phyloP scores from a whole-genome alignment of 2,797 vertebrate species.

The Sebastes itinus region DNA sequence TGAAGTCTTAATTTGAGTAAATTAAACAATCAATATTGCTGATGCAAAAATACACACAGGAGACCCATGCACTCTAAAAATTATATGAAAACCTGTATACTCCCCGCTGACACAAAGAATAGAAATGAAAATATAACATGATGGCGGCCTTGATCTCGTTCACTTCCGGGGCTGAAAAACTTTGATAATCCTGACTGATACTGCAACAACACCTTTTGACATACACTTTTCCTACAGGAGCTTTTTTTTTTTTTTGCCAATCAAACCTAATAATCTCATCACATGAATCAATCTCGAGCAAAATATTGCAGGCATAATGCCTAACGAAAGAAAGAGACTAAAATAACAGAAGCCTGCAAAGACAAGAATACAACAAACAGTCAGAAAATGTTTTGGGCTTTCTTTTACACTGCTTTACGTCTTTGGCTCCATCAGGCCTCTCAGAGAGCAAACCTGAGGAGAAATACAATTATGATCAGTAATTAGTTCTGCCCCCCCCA shows the following conservation, averaged over 20 bases:
- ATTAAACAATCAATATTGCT: slow-evolving; percentile 67
- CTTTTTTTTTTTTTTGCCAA: slow-evolving; percentile 34
- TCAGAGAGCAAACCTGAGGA: slow-evolving; percentile 42
- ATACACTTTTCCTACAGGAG: slow-evolving; percentile 46
- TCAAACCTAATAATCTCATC: slow-evolving; percentile 50
- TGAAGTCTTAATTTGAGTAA: slow-evolving; percentile 67
- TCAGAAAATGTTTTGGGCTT: slow-evolving; percentile 49
- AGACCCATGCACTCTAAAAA: slow-evolving; percentile 51
- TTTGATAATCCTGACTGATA: slow-evolving; percentile 40
- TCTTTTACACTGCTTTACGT: slow-evolving; percentile 45
- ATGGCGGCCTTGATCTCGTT: slow-evolving; percentile 31
- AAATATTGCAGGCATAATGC: slow-evolving; percentile 54
- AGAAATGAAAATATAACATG: slow-evolving; percentile 32
- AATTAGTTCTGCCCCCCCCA: slow-evolving; percentile 36
- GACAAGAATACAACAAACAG: slow-evolving; percentile 43
- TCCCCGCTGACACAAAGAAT: slow-evolving; percentile 38
- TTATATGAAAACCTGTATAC: slow-evolving; percentile 36
- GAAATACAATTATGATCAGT: slow-evolving; percentile 51
- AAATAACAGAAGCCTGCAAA: slow-evolving; percentile 53
- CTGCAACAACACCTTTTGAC: slow-evolving; percentile 53
- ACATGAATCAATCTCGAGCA: slow-evolving; percentile 58
- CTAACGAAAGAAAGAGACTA: slow-evolving; percentile 53
- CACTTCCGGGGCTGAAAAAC: slow-evolving; percentile 22
- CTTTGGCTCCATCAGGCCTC: slow-evolving; percentile 62
- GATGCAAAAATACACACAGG: slow-evolving; percentile 50